A percentile compares a stretch with the other conserved stretches of the same genome.
Evolutionary conservation across 92 coral and sea anemone genomes (phyloP).

Genomic region (Pocillopora meandrina): DNA sequence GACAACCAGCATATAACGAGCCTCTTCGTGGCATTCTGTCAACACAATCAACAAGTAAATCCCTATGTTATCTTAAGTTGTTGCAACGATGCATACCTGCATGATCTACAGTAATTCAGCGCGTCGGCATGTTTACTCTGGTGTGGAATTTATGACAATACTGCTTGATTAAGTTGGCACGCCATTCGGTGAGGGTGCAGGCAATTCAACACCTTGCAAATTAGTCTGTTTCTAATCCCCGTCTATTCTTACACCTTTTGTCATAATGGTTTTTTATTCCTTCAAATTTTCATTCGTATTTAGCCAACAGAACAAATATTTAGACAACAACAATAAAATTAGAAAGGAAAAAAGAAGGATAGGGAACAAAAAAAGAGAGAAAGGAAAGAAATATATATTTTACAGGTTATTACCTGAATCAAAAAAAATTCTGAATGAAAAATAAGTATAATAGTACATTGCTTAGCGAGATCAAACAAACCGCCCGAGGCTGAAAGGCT

Average conservation of each 20-base stretch:
- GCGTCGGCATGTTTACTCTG: constrained; percentile 7
- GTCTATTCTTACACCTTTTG: constrained; percentile 1
- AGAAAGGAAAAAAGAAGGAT: not conserved
- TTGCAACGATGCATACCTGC: constrained; percentile 29
- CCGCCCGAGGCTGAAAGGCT: too few relatives aligned
- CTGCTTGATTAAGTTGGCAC: constrained; percentile 10
- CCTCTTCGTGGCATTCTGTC: constrained; percentile 25
- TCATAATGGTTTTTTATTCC: not conserved
- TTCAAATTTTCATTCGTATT: not conserved
- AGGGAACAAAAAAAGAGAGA: too few relatives aligned
- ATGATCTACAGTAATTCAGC: constrained; percentile 18
- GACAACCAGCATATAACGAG: not conserved
- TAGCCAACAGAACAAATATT: too few relatives aligned
- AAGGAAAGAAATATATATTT: too few relatives aligned
- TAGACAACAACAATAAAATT: not conserved
- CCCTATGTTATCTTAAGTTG: constrained; percentile 6
- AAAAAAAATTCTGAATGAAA: too few relatives aligned
- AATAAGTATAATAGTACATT: too few relatives aligned
- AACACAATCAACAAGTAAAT: constrained; percentile 19
- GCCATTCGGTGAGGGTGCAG: not conserved
- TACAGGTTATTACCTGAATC: too few relatives aligned
- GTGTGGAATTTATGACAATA: constrained; percentile 26
- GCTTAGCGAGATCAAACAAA: too few relatives aligned
- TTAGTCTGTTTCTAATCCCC: constrained; percentile 6
- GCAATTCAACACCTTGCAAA: constrained; percentile 16